Conservation (phyloP, 2,888 invertebrate genomes). For the Ophion obscuratus region DNA sequence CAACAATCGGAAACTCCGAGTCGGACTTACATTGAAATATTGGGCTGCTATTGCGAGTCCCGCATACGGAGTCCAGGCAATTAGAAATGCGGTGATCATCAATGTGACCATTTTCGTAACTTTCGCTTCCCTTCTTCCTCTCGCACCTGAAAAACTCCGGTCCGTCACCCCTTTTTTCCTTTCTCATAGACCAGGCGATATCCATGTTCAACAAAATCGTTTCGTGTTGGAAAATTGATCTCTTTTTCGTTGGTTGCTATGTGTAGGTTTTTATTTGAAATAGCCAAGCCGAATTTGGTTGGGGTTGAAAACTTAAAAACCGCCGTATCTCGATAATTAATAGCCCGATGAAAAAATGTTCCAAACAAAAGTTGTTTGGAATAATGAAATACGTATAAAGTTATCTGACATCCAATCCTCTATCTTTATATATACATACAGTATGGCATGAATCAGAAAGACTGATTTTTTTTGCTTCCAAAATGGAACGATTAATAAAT, state of each 20-base stretch:
- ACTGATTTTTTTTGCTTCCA: no score
- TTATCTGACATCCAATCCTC: no score
- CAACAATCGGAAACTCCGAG: neutral
- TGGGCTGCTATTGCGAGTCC: constrained; percentile 89
- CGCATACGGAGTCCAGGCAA: constrained; percentile 92
- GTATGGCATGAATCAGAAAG: no score
- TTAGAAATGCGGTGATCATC: constrained; percentile 90
- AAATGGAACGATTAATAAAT: no score
- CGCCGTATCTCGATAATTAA: no score
- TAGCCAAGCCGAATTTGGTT: neutral
- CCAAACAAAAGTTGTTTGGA: no score
- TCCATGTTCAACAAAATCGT: neutral
- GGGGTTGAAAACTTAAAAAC: no score
- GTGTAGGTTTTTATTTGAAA: neutral
- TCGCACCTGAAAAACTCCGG: constrained; percentile 68
- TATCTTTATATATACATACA: no score
- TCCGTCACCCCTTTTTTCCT: neutral
- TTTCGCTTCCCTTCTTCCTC: constrained; percentile 84
- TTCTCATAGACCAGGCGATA: neutral
- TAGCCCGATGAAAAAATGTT: no score
- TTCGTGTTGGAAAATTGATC: neutral
- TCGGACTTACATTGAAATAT: constrained; percentile 81
- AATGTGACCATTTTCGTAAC: constrained; percentile 89
- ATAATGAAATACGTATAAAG: no score
- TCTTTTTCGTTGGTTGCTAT: no score